Base-by-base conservation (phyloP, 1,140 invertebrate species). In the Cyphomyrmex costatus region DNA sequence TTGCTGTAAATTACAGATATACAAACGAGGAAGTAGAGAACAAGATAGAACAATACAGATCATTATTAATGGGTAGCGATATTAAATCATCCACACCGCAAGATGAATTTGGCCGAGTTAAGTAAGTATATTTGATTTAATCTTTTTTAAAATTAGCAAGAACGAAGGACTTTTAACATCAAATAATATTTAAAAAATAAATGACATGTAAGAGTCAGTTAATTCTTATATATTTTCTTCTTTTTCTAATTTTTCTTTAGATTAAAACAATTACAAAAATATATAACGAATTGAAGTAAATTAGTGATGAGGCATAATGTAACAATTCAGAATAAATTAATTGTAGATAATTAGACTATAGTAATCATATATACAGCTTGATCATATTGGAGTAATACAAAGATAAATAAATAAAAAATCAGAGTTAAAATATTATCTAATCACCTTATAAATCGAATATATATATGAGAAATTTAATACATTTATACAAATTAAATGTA, bases 41-140 rank as follows among this genome's bases (percentile, higher is more conserved):
- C 36, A 92, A 92, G 79, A 90, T 93, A 21, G 89, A 92, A 65
- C 79, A 88, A 1, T 93, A 93, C 61, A 87, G 93, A 33, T 88
- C 88, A 1, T 88, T 93, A 86, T 74, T 93, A 76, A 91, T 92
- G 86, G 91, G 89, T 21, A 90, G 84, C 7, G 92, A 93, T 46
- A 60, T 70, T 10, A 93, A 93, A 30, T 63, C 91, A 60, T n/a
- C 86, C 51, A 84, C 88, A 27, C 85, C 92, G 33, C 84, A 84
- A 63, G 93, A 93, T 70, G 92, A 93, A 89, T 93, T 92, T 82
- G 92, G 92, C 1, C 89, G 93, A 51, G 71, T 93, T 79, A 92
- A 91, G 93, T 93, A 82, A 93, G 88, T 89, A 53, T 56, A 68
- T 74, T 42, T 49, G 14, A 53, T 42, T 10, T 27, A 70, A 10